Base-by-base conservation (phyloP, 1,140 invertebrate genomes). In the Protaetia brevitarsis region DNA sequence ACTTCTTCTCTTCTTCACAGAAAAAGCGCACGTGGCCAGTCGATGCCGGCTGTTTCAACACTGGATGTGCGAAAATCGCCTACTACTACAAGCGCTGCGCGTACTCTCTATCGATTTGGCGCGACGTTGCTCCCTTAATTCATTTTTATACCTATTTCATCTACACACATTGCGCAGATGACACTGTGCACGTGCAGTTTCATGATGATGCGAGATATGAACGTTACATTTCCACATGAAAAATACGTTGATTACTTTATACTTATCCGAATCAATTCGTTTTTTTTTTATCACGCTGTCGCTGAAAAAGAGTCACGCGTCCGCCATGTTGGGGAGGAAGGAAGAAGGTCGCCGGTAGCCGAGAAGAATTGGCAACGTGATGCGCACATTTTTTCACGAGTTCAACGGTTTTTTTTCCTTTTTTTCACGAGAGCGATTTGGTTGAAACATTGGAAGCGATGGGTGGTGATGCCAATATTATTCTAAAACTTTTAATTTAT, bases 91-190 rank as follows among this genome's bases (percentile, higher is more conserved):
- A n/a, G n/a, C n/a, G n/a, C n/a, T n/a, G n/a, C n/a, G n/a, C n/a
- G n/a, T n/a, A n/a, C n/a, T n/a, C n/a, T n/a, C n/a, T 51, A 51
- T 51, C 26, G 41, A 51, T 51, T 45, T 51, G 41, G 41, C 41
- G 6, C 16, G 13, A 7, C 26, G 41, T 23, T n/a, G n/a, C n/a
- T n/a, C 41, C 41, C 6, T 16, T 23, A 51, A 16, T 51, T 51
- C 5, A 23, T 6, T 51, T 51, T 51, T 51, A 51, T 51, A 51
- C 16, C 41, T 16, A 23, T 8, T 51, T 51, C 26, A 51, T 51
- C 19, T 16, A 7, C 26, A 51, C 41, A 10, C n/a, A n/a, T n/a
- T n/a, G 41, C 21, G 41, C 41, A 51, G 21, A 16, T 51, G n/a
- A n/a, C n/a, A n/a, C n/a, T n/a, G n/a, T n/a, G 3, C 41, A 23